Base-by-base conservation (phyloP, 2,888 invertebrate species). In the Acleris sparsana region DNA sequence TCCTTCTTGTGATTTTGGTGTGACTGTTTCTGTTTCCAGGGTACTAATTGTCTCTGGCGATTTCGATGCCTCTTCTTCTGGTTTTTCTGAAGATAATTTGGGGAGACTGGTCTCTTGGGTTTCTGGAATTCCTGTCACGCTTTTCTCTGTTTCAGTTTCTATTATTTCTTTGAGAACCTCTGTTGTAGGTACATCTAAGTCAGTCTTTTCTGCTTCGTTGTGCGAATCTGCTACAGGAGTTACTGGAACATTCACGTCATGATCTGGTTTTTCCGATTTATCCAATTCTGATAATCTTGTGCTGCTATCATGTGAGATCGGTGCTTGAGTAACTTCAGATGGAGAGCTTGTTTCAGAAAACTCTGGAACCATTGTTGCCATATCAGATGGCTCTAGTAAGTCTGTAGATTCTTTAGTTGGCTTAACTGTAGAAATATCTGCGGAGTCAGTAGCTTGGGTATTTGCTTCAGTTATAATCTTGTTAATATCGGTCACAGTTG, bases 101-200 rank as follows among this genome's bases (percentile, higher is more conserved):
- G 65, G 60, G 4, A 33, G 3, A 33, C 9, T 18, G 13, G 65
- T 51, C 18, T 20, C 17, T 13, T 55, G 44, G 18, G 7, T 6
- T 17, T 60, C 55, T 2, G 65, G 55, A 5, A n/a, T 29, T 46
- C 46, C 25, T 5, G 57, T 46, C 11, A 25, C 57, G 11, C 25
- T 44, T 3, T 46, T 17, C 13, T 46, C 44, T 46, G 11, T 55
- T 13, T 22, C 33, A 16, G 6, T 29, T 25, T n/a, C 25, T n/a
- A 68, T 62, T 13, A 20, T 57, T 17, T 25, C 46, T n/a, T 33
- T 33, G 6, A 68, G 64, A n/a, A 17, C 2, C 51, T 62, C 60
- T 9, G 69, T 67, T 33, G 48, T 56, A 39, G n/a, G 33, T n/a
- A 52, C 25, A 57, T 55, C 51, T 11, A 48, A 16, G 29, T 68